Conservation (phyloP, 23 tunicate species). For the Aplidium turbinatum region DNA sequence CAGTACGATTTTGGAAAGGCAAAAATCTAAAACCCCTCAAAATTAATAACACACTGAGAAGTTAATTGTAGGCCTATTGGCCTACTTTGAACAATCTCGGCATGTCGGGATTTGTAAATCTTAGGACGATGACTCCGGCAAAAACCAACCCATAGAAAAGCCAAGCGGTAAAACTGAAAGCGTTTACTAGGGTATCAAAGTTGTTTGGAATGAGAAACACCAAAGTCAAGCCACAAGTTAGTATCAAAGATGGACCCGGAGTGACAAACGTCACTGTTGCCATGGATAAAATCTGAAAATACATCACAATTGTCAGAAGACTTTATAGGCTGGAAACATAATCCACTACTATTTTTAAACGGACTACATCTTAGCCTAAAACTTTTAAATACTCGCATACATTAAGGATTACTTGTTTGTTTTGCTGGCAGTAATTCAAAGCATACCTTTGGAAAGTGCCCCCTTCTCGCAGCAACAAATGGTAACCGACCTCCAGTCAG, state of each 20-base stretch:
- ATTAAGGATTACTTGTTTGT: background rate
- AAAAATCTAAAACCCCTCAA: too few relatives aligned
- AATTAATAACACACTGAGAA: too few relatives aligned
- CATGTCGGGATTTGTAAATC: slow-evolving; percentile 38
- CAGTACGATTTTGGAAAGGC: too few relatives aligned
- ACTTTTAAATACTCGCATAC: background rate
- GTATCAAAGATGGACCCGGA: slow-evolving; percentile 61
- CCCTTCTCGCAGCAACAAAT: slow-evolving; percentile 57
- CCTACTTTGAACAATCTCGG: slow-evolving; percentile 74
- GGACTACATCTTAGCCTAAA: too few relatives aligned
- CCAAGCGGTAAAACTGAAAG: slow-evolving; percentile 72
- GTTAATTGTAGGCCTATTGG: too few relatives aligned
- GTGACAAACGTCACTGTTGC: slow-evolving; percentile 55
- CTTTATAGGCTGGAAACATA: too few relatives aligned
- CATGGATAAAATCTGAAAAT: slow-evolving; percentile 66
- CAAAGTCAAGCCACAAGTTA: slow-evolving; percentile 16
- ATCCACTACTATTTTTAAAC: too few relatives aligned
- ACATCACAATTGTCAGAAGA: too few relatives aligned
- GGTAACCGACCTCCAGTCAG: slow-evolving; percentile 68
- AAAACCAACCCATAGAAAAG: slow-evolving; percentile 58
- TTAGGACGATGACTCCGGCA: slow-evolving; percentile 61
- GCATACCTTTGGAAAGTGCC: slow-evolving; percentile 46
- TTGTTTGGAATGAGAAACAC: slow-evolving; percentile 53
- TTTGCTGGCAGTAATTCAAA: background rate
- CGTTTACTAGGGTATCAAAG: slow-evolving; percentile 55